Evolutionary conservation across 2,888 invertebrate species (phyloP), one percentile per base, ranked within the genome.

Genomic region (Tachina lurida): DNA sequence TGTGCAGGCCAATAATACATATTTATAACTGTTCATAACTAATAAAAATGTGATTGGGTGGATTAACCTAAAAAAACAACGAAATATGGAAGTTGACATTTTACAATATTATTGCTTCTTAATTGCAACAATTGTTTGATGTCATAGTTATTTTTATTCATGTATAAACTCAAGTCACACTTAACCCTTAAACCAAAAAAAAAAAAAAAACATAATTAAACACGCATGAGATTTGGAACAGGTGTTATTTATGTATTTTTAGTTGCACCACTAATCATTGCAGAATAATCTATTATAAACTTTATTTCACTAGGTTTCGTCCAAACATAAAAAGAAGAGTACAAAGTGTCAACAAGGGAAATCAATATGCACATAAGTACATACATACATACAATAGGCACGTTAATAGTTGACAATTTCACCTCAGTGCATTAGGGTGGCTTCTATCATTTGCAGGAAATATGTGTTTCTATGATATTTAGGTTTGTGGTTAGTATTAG

Each of bases 171-270:
- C 45, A 60, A 83, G 56, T 67, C 73, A 67, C 77, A 73, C 83
- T 77, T 77, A 83, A 83, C 83, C 77, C 77, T 83, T 73, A 73
- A 73, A 77, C 60, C 22, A 58, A 49, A 60, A 73, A 73, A 60
- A 73, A 73, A 60, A 47, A 65, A 79, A 78, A 79, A 67, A 74
- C 10, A 60, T 49, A 22, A 58, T 54, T 5, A 17, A 87, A 87
- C 91, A 91, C 90, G 92, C 92, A 91, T 92, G 92, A 89, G 92
- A 92, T 89, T 89, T 84, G 85, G 76, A 88, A 84, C 92, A 92
- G 92, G 92, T 92, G 92, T 89, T 90, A 91, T 92, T 92, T 91
- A 92, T 91, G 90, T 90, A 58, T 41, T 73, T 78, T 75, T 70
- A 45, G 60, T 86, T 82, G 78, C 78, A 75, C 84, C 70, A 84